Evolutionary conservation across 2,113 vertebrate species (phyloP).

Genomic region (Lampris incognitus): DNA sequence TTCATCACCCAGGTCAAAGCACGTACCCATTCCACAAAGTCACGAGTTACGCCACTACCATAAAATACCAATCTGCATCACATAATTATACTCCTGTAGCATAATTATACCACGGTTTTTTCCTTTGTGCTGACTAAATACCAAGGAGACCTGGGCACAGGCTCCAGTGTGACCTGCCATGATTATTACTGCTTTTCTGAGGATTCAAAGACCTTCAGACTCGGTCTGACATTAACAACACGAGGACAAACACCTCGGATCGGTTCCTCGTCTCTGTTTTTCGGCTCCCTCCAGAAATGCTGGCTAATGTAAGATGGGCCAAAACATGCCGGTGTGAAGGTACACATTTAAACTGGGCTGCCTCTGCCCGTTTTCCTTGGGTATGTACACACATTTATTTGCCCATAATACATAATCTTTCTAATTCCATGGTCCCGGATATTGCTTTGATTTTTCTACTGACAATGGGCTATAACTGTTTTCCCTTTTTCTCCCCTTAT

Average conservation of each 20-base stretch:
- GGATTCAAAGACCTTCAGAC: conserved; percentile 41
- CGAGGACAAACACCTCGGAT: conserved; percentile 40
- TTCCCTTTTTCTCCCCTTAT: too few species aligned
- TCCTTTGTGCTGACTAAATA: conserved; percentile 43
- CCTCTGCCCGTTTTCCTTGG: too few species aligned
- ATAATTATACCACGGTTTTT: conserved; percentile 35
- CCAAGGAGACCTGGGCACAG: conserved; percentile 16
- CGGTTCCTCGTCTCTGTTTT: too few species aligned
- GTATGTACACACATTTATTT: too few species aligned
- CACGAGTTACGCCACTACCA: not conserved
- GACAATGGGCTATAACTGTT: too few species aligned
- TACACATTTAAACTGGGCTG: too few species aligned
- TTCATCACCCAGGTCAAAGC: conserved; percentile 31
- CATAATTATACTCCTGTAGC: conserved; percentile 41
- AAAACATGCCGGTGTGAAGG: too few species aligned
- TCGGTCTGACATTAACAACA: conserved; percentile 43
- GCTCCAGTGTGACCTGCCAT: conserved; percentile 35
- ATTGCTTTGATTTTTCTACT: too few species aligned
- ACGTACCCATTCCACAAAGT: conserved; percentile 14
- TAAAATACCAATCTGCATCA: conserved; percentile 45
- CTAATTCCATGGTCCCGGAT: too few species aligned
- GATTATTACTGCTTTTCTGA: conserved; percentile 54
- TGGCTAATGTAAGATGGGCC: too few species aligned
- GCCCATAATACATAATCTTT: too few species aligned
- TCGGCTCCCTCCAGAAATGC: too few species aligned